A percentile compares a stretch with the other conserved stretches of the same genome.
Evolutionary conservation across 2,888 invertebrate species (phyloP).

Genomic region (Cordilura impudica): DNA sequence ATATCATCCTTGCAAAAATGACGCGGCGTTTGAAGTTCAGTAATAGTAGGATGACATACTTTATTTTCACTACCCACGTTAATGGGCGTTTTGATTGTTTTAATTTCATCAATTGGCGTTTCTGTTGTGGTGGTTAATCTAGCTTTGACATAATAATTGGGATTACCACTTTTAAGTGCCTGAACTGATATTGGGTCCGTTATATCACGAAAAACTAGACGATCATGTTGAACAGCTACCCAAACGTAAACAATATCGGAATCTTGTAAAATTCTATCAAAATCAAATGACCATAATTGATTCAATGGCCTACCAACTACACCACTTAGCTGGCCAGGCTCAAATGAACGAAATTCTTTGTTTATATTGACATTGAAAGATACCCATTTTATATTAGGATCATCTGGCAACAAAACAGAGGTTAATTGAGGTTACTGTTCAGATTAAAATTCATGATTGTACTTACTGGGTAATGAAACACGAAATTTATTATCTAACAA

Average conservation of each 20-base stretch:
- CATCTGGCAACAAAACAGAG: slow-evolving; percentile 75
- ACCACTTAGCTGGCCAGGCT: slow-evolving; percentile 80
- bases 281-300: slow-evolving; percentile 80
- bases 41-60: slow-evolving; percentile 44
- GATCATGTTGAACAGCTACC: slow-evolving; percentile 80
- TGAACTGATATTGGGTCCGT: slow-evolving; percentile 61
- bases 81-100: neutral
- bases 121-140: neutral
- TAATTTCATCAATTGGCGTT: neutral
- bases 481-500: no score
- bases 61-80: neutral
- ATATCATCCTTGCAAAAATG: slow-evolving; percentile 79
- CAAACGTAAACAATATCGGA: slow-evolving; percentile 82
- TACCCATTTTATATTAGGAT: slow-evolving; percentile 79
- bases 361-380: slow-evolving; percentile 84
- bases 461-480: no score
- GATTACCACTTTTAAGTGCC: slow-evolving; percentile 32
- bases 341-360: slow-evolving; percentile 78
- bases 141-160: slow-evolving; percentile 9
- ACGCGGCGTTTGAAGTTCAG: slow-evolving; percentile 29
- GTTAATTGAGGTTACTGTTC: no score
- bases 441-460: no score
- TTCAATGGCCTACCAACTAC: slow-evolving; percentile 78
- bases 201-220: slow-evolving; percentile 75
- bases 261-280: slow-evolving; percentile 78